phyloP scores from a whole-genome alignment of 2,888 invertebrate species.

The Prenolepis imparis region DNA sequence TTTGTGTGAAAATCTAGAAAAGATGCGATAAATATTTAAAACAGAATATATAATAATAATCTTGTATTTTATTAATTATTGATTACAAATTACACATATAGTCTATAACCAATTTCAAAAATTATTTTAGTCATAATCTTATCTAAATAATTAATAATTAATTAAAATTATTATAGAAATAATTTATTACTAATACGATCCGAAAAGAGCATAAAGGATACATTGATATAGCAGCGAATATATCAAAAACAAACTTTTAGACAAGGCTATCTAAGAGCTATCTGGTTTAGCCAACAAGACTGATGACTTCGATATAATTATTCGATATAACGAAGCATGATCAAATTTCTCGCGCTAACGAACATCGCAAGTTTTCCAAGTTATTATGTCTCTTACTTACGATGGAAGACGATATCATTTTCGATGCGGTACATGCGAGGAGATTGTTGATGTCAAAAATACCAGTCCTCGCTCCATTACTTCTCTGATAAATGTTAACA shows the following conservation, averaged over 20 bases:
- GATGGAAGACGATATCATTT: constrained; percentile 31
- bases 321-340: constrained; percentile 8
- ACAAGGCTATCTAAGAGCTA: neutral
- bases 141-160: neutral
- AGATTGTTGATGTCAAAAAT: constrained; percentile 6
- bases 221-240: constrained; percentile 2
- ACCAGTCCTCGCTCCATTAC: neutral
- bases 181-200: neutral
- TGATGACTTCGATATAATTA: constrained; percentile 33
- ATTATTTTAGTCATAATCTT: neutral
- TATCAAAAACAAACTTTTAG: constrained; percentile 24
- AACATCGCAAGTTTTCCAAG: constrained; percentile 42
- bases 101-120: neutral
- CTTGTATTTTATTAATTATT: neutral
- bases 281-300: neutral
- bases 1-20: neutral
- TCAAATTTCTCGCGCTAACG: constrained; percentile 38
- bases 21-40: neutral
- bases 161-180: constrained; percentile 17
- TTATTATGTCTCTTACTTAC: neutral
- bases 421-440: constrained; percentile 1
- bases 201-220: neutral
- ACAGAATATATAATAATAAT: neutral
- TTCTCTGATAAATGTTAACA: constrained; percentile 38
- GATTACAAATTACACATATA: neutral